These are phyloP conservation scores for Agrilus planipennis DNA, from an alignment of 1,140 invertebrate genomes.

Conservation along the genomic window DNA sequence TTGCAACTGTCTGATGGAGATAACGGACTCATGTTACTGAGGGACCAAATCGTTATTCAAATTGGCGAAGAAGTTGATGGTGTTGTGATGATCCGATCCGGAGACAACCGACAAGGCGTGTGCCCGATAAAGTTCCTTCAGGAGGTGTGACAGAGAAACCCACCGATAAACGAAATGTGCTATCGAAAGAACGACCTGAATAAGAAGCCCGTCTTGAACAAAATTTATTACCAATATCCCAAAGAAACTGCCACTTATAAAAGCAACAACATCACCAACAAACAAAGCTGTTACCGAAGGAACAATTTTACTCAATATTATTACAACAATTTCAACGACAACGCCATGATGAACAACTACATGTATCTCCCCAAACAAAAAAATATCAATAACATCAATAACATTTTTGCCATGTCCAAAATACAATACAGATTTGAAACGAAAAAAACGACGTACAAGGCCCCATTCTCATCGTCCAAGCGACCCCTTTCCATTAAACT, in stretches of 20 bases:
- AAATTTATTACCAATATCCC: conserved; percentile 25
- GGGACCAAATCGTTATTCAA: conserved; percentile 67
- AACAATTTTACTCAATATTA: conserved; percentile 26
- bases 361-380: conserved; percentile 20
- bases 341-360: conserved; percentile 21
- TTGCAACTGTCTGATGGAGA: conserved; percentile 53
- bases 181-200: conserved; percentile 30
- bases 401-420: conserved; percentile 31
- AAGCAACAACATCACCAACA: conserved; percentile 22
- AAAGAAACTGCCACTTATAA: conserved; percentile 4
- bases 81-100: conserved; percentile 84
- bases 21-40: conserved; percentile 45
- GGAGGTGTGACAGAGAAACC: conserved; percentile 39
- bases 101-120: conserved; percentile 70
- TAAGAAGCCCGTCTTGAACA: conserved; percentile 25
- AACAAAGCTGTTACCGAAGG: not conserved
- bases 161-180: conserved; percentile 23
- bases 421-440: conserved; percentile 33
- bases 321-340: conserved; percentile 39
- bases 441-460: conserved; percentile 34
- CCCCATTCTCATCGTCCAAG: conserved; percentile 39
- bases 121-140: conserved; percentile 75
- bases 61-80: conserved; percentile 84
- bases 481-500: conserved; percentile 35
- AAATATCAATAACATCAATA: conserved; percentile 31